A percentile compares a stretch with the other conserved stretches of the same genome.
phyloP scores from a whole-genome alignment of 2,113 vertebrate genomes.

The Herpetotheres cachinnans region DNA sequence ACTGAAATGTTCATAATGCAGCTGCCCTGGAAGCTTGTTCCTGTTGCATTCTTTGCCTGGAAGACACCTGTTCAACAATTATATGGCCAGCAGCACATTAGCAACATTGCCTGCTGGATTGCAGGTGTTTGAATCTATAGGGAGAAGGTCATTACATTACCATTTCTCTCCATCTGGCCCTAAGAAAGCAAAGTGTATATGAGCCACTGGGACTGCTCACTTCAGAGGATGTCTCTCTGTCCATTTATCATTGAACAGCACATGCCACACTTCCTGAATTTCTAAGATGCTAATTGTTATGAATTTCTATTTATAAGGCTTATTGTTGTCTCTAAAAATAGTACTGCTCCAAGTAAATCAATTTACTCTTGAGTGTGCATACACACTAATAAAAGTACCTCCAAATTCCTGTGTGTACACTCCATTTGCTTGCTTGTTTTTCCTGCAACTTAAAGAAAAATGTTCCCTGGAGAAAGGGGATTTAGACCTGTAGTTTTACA shows the following conservation, averaged over 20 bases:
- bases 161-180: constrained; percentile 37
- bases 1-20: background rate
- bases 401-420: background rate
- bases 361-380: background rate
- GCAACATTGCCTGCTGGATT: background rate
- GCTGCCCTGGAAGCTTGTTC: constrained; percentile 7
- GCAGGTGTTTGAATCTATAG: background rate
- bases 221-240: background rate
- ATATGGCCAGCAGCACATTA: constrained; percentile 7
- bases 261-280: background rate
- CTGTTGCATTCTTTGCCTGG: background rate
- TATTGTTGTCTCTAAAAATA: background rate
- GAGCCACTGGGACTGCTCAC: background rate
- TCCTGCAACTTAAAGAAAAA: background rate
- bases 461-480: background rate
- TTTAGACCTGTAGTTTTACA: background rate
- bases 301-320: background rate
- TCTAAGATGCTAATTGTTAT: background rate
- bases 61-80: constrained; percentile 48
- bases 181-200: background rate
- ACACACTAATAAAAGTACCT: background rate
- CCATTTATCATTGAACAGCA: background rate
- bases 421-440: background rate
- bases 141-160: constrained; percentile 13
- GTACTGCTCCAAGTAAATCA: background rate